phyloP scores from a whole-genome alignment of 2,113 vertebrate genomes.

The Dicentrarchus labrax region DNA sequence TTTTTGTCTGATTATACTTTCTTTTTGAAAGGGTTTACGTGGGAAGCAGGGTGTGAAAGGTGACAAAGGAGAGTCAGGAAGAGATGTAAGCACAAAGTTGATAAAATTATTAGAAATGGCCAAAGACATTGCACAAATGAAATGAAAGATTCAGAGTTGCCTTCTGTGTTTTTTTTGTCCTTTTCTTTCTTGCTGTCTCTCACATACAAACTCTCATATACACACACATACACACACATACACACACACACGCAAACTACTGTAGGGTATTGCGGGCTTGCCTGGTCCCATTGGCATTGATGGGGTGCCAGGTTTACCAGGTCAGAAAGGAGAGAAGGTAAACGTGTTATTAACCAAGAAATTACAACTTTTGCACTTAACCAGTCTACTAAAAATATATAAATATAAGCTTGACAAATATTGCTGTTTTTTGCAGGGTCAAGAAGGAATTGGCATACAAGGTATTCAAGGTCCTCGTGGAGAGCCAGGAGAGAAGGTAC shows the following conservation, averaged over 20 bases:
- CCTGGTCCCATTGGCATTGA: slow-evolving; percentile 88
- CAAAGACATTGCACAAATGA: not conserved
- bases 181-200: not conserved
- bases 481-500: slow-evolving; percentile 86
- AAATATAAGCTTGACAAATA: not conserved
- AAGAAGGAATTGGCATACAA: slow-evolving; percentile 84
- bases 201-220: not conserved
- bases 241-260: slow-evolving; percentile 9
- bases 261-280: slow-evolving; percentile 87
- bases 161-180: not conserved
- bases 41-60: slow-evolving; percentile 89
- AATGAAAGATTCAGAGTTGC: not conserved
- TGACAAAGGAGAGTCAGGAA: slow-evolving; percentile 86
- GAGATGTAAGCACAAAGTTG: slow-evolving; percentile 81
- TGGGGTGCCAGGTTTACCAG: slow-evolving; percentile 84
- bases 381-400: not conserved
- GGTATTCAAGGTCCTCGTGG: slow-evolving; percentile 84
- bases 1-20: slow-evolving; percentile 38
- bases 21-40: slow-evolving; percentile 86
- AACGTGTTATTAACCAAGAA: not conserved
- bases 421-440: slow-evolving; percentile 79
- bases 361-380: not conserved
- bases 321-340: slow-evolving; percentile 89
- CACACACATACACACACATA: not conserved
- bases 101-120: slow-evolving; percentile 4